phyloP scores from a whole-genome alignment of 2,797 vertebrate genomes.

The Crenichthys baileyi region DNA sequence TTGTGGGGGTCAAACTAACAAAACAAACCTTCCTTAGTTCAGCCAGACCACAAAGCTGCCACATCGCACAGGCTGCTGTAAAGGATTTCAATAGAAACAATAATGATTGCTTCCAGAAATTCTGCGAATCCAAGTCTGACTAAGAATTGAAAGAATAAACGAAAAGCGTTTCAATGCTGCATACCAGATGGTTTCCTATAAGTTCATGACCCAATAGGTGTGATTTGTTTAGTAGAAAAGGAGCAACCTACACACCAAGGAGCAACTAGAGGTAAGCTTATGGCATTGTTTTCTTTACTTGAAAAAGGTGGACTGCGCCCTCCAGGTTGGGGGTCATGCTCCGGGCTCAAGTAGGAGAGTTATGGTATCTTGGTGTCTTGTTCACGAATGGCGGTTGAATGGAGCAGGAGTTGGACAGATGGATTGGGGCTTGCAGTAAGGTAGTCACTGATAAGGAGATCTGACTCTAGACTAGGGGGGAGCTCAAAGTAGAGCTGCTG shows the following conservation, averaged over 20 bases:
- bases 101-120: not conserved
- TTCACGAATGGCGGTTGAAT: not conserved
- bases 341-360: not conserved
- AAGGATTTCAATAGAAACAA: not conserved
- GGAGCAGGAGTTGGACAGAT: not conserved
- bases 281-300: not conserved
- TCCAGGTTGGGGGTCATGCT: not conserved
- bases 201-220: not conserved
- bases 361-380: not conserved
- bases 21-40: not conserved
- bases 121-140: not conserved
- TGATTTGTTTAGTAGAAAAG: not conserved
- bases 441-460: not conserved
- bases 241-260: not conserved
- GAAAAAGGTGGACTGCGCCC: not conserved
- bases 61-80: not conserved
- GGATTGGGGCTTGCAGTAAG: not conserved
- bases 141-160: not conserved
- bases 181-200: not conserved
- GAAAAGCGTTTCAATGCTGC: not conserved
- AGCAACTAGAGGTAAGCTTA: no score
- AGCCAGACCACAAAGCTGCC: not conserved
- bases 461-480: not conserved
- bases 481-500: not conserved
- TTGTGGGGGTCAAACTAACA: no score